Evolutionary conservation across 2,888 invertebrate genomes (phyloP).

Genomic region (Caenorhabditis imperialis): DNA sequence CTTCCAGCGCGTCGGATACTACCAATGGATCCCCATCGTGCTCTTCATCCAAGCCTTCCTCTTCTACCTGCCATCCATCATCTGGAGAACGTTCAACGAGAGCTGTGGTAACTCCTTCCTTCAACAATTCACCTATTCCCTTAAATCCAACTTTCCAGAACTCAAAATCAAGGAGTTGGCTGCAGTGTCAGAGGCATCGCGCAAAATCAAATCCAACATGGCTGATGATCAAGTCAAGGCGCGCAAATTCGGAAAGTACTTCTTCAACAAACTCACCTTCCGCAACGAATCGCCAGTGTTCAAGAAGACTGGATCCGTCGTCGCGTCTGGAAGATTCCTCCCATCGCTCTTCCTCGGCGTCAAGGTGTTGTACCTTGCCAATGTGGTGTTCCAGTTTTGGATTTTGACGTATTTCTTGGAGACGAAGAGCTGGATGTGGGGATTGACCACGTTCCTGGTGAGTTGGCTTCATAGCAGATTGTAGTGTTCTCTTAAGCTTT

Average conservation of each 20-base stretch:
- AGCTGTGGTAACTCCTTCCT: conserved; percentile 63
- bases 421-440: conserved; percentile 64
- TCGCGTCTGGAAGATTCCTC: conserved; percentile 56
- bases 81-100: conserved; percentile 73
- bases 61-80: conserved; percentile 76
- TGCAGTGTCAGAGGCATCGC: conserved; percentile 40
- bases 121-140: neutral
- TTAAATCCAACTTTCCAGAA: conserved; percentile 32
- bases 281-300: conserved; percentile 50
- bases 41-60: conserved; percentile 75
- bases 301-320: conserved; percentile 22
- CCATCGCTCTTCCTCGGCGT: conserved; percentile 57
- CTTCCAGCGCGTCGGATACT: conserved; percentile 66
- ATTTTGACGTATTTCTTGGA: conserved; percentile 69
- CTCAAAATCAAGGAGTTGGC: conserved; percentile 56
- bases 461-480: too few species aligned
- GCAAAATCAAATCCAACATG: conserved; percentile 43
- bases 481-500: neutral
- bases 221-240: conserved; percentile 39
- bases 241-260: conserved; percentile 45
- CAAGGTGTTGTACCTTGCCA: conserved; percentile 65
- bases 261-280: conserved; percentile 53
- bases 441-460: conserved; percentile 61
- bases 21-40: conserved; percentile 74
- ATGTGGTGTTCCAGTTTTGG: conserved; percentile 66